A percentile compares a stretch with the other conserved stretches of the same genome.
Conservation (phyloP, 2,888 invertebrate genomes). For the Drosophila rellima region DNA sequence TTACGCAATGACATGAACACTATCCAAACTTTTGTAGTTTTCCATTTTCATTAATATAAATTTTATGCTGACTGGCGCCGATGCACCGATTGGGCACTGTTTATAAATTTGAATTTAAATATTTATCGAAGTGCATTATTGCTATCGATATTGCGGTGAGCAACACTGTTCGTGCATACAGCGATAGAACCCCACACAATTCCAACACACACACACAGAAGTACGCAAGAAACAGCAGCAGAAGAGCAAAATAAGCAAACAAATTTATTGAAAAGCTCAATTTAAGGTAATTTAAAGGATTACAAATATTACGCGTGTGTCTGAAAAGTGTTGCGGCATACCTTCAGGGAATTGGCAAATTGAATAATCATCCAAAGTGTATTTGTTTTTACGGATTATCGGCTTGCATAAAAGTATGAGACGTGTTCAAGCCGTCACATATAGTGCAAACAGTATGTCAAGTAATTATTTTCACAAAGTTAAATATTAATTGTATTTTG, state of each 20-base stretch:
- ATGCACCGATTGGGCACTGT: not conserved
- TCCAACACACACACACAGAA: constrained; percentile 27
- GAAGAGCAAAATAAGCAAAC: constrained; percentile 50
- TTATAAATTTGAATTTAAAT: constrained; percentile 39
- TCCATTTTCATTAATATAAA: not conserved
- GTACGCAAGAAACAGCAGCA: constrained; percentile 40
- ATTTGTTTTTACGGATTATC: constrained; percentile 5
- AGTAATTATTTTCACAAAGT: not conserved
- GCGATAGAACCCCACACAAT: constrained; percentile 21
- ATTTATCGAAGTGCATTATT: constrained; percentile 35
- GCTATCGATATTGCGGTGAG: constrained; percentile 41
- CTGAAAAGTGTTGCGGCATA: not conserved
- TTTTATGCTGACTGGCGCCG: not conserved
- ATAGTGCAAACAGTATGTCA: constrained; percentile 5
- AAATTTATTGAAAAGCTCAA: constrained; percentile 46
- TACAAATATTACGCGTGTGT: not conserved
- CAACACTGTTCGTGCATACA: constrained; percentile 42
- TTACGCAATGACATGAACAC: constrained; percentile 61
- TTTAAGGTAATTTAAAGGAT: constrained; percentile 46
- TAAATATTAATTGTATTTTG: not conserved
- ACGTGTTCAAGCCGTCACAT: constrained; percentile 61
- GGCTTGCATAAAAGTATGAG: constrained; percentile 37
- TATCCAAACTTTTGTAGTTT: not conserved
- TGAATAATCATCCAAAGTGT: not conserved
- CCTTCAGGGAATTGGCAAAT: not conserved